phyloP scores from a whole-genome alignment of 2,888 invertebrate species.

The Cenopis cana region DNA sequence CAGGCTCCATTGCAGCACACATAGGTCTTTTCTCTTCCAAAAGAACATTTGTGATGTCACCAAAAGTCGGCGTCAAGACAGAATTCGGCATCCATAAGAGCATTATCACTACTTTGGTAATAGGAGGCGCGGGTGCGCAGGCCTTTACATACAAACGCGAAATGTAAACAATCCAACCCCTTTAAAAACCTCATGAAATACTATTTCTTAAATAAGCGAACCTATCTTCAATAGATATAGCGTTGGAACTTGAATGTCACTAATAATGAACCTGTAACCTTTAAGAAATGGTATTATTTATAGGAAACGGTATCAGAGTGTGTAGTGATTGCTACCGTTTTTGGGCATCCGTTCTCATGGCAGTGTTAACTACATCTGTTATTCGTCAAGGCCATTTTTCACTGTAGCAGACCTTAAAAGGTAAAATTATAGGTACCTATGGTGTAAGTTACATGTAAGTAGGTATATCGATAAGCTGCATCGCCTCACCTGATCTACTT shows the following conservation, averaged over 20 bases:
- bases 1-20: too few relatives aligned
- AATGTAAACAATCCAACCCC: constrained; percentile 59
- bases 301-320: constrained; percentile 63
- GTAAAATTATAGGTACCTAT: too few relatives aligned
- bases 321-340: constrained; percentile 42
- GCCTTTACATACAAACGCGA: constrained; percentile 50
- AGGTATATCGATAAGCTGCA: too few relatives aligned
- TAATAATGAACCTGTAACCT: constrained; percentile 8
- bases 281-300: constrained; percentile 48
- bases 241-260: constrained; percentile 17
- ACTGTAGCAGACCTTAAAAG: background rate
- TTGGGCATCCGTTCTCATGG: constrained; percentile 44
- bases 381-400: constrained; percentile 11
- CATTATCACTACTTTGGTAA: constrained; percentile 78
- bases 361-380: constrained; percentile 25
- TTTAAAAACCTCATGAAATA: constrained; percentile 4
- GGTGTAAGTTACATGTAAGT: too few relatives aligned
- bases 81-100: constrained; percentile 72
- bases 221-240: background rate
- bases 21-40: background rate
- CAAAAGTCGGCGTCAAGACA: constrained; percentile 59
- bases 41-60: constrained; percentile 62
- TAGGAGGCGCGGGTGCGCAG: constrained; percentile 65
- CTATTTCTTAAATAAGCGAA: background rate
- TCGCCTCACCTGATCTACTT: too few relatives aligned